Evolutionary conservation across 2,888 invertebrate genomes (phyloP), one percentile per base, ranked within the genome.

Genomic region (Microctonus aethiopoides): DNA sequence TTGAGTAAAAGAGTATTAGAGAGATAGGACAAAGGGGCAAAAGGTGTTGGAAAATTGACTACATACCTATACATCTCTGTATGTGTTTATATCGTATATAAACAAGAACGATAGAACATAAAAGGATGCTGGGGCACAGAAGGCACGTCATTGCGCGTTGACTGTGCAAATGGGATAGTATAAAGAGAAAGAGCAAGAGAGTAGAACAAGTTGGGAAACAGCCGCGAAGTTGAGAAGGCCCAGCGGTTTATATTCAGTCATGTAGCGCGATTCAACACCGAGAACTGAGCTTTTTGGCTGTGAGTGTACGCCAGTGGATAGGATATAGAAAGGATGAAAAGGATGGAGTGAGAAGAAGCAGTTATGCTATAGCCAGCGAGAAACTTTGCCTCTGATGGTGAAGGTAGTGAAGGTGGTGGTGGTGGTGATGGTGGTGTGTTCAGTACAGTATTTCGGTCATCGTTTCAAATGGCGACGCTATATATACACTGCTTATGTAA

Each of bases 131-230:
- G 70, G 71, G 70, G 24, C 66, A 39, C 34, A 56, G 41, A 73
- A 70, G 70, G 68, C 67, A 68, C 61, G 61, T 63, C 68, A 69
- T 72, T 76, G 72, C 60, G 71, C 52, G 59, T 70, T 36, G 60
- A 65, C 26, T 65, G 39, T 51, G 32, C 39, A 57, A 11, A 46
- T 16, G 16, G 46, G 46, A 16, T 7, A 46, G 16, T 46, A 46
- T n/a, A n/a, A n/a, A n/a, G n/a, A n/a, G n/a, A n/a, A n/a, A n/a
- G n/a, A n/a, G n/a, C n/a, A n/a, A 52, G 34, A 56, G 70, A 51
- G 29, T 3, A 29, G 52, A 20, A n/a, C 20, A 70, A 70, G 70
- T 62, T 68, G 41, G 22, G 54, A 26, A 62, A 68, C 54, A 68
- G 54, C 54, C 62, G 41, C 52, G 52, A 62, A 68, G 68, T 70